Evolutionary conservation across 2,888 invertebrate species (phyloP), one percentile per base, ranked within the genome.

Genomic region (Diadromus collaris): DNA sequence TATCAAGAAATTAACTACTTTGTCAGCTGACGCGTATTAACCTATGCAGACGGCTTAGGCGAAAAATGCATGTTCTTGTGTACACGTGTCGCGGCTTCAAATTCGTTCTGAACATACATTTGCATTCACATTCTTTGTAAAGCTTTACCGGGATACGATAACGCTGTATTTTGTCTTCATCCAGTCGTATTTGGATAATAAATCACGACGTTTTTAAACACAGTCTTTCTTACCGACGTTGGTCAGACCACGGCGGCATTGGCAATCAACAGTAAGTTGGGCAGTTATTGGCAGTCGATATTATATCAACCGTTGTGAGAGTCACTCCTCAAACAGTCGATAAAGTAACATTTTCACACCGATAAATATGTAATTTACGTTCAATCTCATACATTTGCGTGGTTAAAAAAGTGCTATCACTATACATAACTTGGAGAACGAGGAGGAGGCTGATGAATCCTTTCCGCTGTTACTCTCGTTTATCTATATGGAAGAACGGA

Each of bases 401-500:
- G 21, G 13, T 51, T 13, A 51, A 51, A 51, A 44, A 51, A 24
- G 21, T 51, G 4, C 38, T 10, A 51, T 51, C 51, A 3, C 24
- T 10, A 13, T 1, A 51, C 21, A 51, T 21, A 51, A 13, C 5
- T 51, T 6, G 10, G 24, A 21, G 5, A 2, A 16, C 16, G 51
- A 24, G 51, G 48, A 51, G 10, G 21, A 46, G 19, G 27, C 60
- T 61, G 61, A 68, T 48, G 61, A 67, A 67, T 74, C 38, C 51
- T 38, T 75, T 75, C 60, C 34, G 29, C 27, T 60, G 24, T 51
- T 48, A 51, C 67, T 75, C 58, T 16, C 46, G 21, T 44, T 61
- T 60, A 68, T 75, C 51, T 48, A 48, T 27, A 48, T 27, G 65
- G n/a, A 34, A 48, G 38, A 48, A 29, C 74, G 74, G 74, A 75